Percentiles rank a stretch among this genome's conserved stretches.
Conservation (phyloP, 64 coral and sea anemone genomes). For the Actinia equina region DNA sequence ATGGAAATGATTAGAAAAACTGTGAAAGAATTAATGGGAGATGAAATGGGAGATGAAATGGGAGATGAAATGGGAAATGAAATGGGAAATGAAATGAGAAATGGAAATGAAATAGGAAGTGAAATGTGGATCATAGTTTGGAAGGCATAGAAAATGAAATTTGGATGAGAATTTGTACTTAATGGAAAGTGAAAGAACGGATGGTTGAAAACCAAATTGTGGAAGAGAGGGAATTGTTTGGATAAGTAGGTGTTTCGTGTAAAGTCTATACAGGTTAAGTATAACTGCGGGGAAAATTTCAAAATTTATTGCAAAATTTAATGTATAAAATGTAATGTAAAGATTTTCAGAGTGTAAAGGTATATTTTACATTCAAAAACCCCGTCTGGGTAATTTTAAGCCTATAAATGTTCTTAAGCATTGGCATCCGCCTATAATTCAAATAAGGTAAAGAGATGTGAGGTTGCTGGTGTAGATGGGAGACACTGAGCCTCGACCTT, state of each 20-base stretch:
- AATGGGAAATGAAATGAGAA: too few species aligned
- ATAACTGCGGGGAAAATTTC: not conserved
- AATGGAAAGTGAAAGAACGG: too few species aligned
- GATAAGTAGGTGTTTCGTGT: too few species aligned
- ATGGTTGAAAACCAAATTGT: too few species aligned
- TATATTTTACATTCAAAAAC: not conserved
- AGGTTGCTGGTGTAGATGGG: not conserved
- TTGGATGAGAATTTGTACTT: too few species aligned
- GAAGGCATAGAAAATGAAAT: too few species aligned
- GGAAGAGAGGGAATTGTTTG: too few species aligned
- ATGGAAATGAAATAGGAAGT: too few species aligned
- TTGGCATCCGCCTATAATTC: not conserved
- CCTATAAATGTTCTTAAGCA: not conserved
- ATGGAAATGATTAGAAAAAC: not conserved
- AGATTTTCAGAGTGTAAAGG: not conserved
- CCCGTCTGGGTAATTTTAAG: not conserved
- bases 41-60: not conserved
- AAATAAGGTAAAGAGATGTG: not conserved
- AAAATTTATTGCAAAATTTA: not conserved
- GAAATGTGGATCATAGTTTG: too few species aligned
- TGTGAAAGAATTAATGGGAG: not conserved
- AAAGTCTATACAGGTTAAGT: not conserved
- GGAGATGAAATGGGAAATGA: too few species aligned
- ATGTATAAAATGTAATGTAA: constrained; percentile 5
- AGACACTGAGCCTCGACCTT: not conserved